Evolutionary conservation across 2,113 vertebrate species (phyloP), one percentile per base, ranked within the genome.

Genomic region (Tychaedon coryphoeus): DNA sequence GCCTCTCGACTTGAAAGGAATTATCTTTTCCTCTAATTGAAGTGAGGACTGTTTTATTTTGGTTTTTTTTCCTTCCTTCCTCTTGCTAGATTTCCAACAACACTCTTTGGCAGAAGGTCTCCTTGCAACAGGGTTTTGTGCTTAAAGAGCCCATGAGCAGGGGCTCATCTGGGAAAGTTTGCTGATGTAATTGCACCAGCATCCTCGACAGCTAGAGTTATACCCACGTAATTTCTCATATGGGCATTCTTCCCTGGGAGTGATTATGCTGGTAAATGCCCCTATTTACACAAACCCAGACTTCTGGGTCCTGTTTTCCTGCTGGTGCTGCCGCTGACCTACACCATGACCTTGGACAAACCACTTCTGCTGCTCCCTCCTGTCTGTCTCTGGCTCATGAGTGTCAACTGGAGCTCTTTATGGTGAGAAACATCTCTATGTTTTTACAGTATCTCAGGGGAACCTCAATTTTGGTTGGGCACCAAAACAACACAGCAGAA

Each of bases 1-100:
- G 88, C 86, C 82, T 97, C 95, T 96, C 86, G 28, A 96, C 92
- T 94, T 96, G 92, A 97, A 95, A 96, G 93, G 90, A 95, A 95
- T 94, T 88, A 95, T 96, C 95, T 97, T 95, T 97, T 96, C 95
- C 93, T 96, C 81, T 94, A 94, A 95, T 96, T 95, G 90, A 97
- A 94, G 78, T 11, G 29, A 95, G 45, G 43, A 38, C 61, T 86
- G 51, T 47, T 92, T 86, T 97, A 81, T 75, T 95, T 95, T 93
- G 90, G 12, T 40, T 19, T 90, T 85, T 95, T 92, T 51, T 61
- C 72, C 92, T 95, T 96, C 95, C 92, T 95, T 96, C 93, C 92
- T 84, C 65, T 95, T 34, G 47, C 83, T 90, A 34, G 57, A 88
- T 94, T 88, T 93, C 60, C 82, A 94, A 15, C 47, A 64, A 82